Evolutionary conservation across 1,140 invertebrate species (phyloP).

Genomic region (Charaxes varanes): DNA sequence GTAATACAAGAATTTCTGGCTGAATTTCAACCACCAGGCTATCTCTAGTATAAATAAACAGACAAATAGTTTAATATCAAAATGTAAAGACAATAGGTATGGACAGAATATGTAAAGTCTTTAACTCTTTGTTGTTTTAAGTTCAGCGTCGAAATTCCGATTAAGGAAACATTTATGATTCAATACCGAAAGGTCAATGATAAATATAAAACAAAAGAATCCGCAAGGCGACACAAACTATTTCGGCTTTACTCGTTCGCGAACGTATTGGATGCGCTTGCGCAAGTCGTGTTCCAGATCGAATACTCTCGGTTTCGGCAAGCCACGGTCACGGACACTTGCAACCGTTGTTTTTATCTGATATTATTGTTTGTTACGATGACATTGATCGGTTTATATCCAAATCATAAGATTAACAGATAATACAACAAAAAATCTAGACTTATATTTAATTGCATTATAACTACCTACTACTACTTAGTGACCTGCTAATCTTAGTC

Average conservation of each 20-base stretch:
- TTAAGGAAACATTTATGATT: constrained; percentile 8
- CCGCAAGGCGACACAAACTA: constrained; percentile 16
- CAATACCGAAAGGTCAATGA: constrained; percentile 20
- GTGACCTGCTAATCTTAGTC: too few species aligned
- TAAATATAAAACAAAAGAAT: constrained; percentile 20
- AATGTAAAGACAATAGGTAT: too few species aligned
- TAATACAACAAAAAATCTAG: too few species aligned
- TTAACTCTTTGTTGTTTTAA: background rate
- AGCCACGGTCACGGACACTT: constrained; percentile 54
- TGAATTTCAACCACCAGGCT: too few species aligned
- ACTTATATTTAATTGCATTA: too few species aligned
- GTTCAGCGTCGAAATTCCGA: constrained; percentile 3
- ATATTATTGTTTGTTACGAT: constrained; percentile 14
- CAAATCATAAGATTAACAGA: background rate
- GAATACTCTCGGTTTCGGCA: constrained; percentile 49
- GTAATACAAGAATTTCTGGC: too few species aligned
- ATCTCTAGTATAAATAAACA: too few species aligned
- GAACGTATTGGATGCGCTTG: constrained; percentile 18
- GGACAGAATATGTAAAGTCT: background rate
- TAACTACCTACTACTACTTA: too few species aligned
- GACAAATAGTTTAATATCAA: too few species aligned
- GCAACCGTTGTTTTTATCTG: constrained; percentile 34
- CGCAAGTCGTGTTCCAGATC: constrained; percentile 42
- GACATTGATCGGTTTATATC: constrained; percentile 7
- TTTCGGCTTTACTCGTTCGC: constrained; percentile 11